Evolutionary conservation across 2,113 vertebrate genomes (phyloP).

Genomic region (Oncorhynchus nerka): DNA sequence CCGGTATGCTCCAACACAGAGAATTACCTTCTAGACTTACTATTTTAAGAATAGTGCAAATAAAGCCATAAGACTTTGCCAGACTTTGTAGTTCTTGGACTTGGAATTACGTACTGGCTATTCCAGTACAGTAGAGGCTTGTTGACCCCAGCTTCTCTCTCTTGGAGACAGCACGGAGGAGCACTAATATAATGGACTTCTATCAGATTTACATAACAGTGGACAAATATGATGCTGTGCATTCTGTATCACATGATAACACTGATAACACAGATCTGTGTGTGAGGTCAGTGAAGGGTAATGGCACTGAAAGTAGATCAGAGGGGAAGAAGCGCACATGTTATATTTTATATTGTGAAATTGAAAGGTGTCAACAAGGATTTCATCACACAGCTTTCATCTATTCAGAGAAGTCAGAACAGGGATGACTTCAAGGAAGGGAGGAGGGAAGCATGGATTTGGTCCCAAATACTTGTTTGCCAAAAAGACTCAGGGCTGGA

Average conservation of each 20-base stretch:
- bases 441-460: too few species aligned
- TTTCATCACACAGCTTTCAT: too few species aligned
- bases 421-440: too few species aligned
- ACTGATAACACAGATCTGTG: background rate
- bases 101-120: background rate
- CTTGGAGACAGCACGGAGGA: background rate
- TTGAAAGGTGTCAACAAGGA: too few species aligned
- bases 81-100: background rate
- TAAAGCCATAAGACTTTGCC: background rate
- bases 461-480: background rate
- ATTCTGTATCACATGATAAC: background rate
- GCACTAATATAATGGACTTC: background rate
- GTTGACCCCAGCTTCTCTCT: background rate
- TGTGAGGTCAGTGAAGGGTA: background rate
- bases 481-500: background rate
- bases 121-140: background rate
- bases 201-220: background rate
- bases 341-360: too few species aligned
- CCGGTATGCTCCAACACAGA: constrained; percentile 5
- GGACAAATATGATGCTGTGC: background rate
- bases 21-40: constrained; percentile 4
- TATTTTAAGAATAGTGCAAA: constrained; percentile 23
- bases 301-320: background rate
- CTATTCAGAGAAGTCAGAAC: too few species aligned
- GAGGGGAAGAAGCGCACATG: too few species aligned